Percentiles rank a stretch among this genome's conserved stretches.
These are phyloP conservation scores for Acanthornis magna DNA, from an alignment of 2,797 vertebrate genomes.

Conservation along the genomic window DNA sequence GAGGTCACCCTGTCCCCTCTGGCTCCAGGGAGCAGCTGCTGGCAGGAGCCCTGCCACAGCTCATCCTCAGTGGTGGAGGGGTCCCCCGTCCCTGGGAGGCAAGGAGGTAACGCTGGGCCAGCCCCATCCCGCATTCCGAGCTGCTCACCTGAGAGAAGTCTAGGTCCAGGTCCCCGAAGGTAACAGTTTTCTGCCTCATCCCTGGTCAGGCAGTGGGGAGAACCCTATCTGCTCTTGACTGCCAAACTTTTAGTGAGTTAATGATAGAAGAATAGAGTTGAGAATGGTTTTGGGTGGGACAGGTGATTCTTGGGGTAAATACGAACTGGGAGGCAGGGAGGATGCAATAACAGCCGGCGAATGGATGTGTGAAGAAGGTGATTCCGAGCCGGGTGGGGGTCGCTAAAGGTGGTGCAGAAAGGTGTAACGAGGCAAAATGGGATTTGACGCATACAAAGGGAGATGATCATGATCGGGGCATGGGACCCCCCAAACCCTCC, in stretches of 20 bases:
- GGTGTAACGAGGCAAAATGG: not conserved
- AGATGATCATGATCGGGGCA: accelerated
- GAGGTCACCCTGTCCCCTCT: not conserved
- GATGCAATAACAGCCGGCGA: not conserved
- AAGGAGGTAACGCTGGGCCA: not conserved
- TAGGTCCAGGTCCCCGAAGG: accelerated
- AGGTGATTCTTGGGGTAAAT: not conserved
- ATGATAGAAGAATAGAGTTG: not conserved
- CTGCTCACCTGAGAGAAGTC: not conserved
- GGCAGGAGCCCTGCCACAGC: not conserved
- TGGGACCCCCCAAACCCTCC: not conserved
- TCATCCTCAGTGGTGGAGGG: not conserved
- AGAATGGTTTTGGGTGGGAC: not conserved
- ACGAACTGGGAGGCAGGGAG: not conserved
- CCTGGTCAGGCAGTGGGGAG: not conserved
- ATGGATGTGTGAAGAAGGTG: not conserved
- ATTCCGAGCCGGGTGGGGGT: not conserved
- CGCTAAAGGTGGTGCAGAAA: not conserved
- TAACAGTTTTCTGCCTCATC: not conserved
- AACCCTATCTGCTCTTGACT: not conserved
- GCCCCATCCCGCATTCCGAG: accelerated
- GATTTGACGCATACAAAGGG: not conserved
- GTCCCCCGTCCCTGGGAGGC: not conserved
- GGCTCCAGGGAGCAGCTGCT: not conserved
- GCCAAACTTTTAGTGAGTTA: not conserved